A percentile compares a stretch with the other conserved stretches of the same genome.
Evolutionary conservation across 1,140 invertebrate species (phyloP).

Genomic region (Drosophila quadrilineata): DNA sequence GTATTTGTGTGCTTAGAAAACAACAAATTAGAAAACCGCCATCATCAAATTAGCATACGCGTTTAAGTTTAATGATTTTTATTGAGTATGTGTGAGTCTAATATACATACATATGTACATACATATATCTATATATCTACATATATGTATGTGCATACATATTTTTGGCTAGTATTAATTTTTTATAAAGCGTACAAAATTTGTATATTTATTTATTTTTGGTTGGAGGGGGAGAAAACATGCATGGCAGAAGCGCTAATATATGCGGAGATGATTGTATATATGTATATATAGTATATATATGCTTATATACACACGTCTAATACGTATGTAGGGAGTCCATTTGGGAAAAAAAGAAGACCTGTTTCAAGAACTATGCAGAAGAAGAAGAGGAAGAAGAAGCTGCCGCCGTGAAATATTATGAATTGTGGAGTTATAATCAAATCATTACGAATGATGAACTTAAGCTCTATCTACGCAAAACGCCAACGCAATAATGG

Average conservation of each 20-base stretch:
- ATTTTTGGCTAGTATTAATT: slow-evolving; percentile 49
- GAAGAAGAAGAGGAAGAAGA: not conserved
- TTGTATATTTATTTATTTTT: slow-evolving; percentile 12
- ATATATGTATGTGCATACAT: slow-evolving; percentile 6
- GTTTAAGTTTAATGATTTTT: slow-evolving; percentile 69
- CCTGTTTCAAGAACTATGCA: too few species aligned
- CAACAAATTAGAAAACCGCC: slow-evolving; percentile 71
- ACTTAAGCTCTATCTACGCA: too few species aligned
- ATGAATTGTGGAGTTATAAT: slow-evolving; percentile 9
- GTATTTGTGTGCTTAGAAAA: slow-evolving; percentile 29
- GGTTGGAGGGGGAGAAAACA: slow-evolving; percentile 16
- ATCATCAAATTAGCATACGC: slow-evolving; percentile 78
- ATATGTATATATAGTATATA: too few species aligned
- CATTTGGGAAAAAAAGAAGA: slow-evolving; percentile 4
- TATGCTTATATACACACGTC: too few species aligned
- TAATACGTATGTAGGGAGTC: slow-evolving; percentile 22
- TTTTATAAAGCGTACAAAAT: slow-evolving; percentile 69
- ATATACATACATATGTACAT: slow-evolving; percentile 42
- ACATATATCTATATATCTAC: slow-evolving; percentile 18
- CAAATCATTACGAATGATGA: slow-evolving; percentile 5
- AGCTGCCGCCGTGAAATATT: not conserved
- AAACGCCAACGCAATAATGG: slow-evolving; percentile 1
- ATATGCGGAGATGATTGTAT: slow-evolving; percentile 26
- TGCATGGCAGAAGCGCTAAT: slow-evolving; percentile 28
- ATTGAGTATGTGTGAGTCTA: slow-evolving; percentile 26